A percentile compares a stretch with the other conserved stretches of the same genome.
These are phyloP conservation scores for Drosophila merina DNA, from an alignment of 2,888 invertebrate genomes.

Conservation along the genomic window DNA sequence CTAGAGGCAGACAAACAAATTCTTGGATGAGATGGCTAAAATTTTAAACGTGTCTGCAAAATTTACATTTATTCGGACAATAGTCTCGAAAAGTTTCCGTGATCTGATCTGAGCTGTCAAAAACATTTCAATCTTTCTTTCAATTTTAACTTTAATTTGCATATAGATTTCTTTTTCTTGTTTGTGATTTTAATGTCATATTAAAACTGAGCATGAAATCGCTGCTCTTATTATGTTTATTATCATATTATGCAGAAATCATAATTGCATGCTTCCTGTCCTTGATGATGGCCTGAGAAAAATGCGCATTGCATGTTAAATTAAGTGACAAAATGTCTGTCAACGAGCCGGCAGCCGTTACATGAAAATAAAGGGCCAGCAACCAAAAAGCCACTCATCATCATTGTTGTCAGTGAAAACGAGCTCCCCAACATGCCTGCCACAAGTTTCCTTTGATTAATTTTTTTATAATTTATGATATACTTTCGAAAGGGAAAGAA, in stretches of 20 bases:
- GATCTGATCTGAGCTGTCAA: conserved; percentile 11
- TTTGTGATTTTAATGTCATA: conserved; percentile 15
- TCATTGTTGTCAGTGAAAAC: conserved; percentile 27
- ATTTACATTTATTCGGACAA: conserved; percentile 33
- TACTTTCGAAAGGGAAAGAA: conserved; percentile 6
- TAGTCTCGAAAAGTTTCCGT: conserved; percentile 33
- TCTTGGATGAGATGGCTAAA: conserved; percentile 38
- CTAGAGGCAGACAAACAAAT: conserved; percentile 23
- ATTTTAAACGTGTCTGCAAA: conserved; percentile 35
- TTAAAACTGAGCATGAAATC: conserved; percentile 32
- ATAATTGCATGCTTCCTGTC: conserved; percentile 66
- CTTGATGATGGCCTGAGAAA: conserved; percentile 39
- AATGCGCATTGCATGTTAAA: conserved; percentile 64
- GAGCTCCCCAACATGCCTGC: conserved; percentile 14
- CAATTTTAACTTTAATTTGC: conserved; percentile 30
- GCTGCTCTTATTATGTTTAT: conserved; percentile 46
- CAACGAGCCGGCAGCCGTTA: conserved; percentile 56
- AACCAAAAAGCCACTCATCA: conserved; percentile 23
- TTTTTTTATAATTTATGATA: conserved; percentile 46
- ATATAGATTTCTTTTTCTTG: conserved; percentile 12
- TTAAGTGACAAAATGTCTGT: conserved; percentile 80
- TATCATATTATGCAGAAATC: conserved; percentile 65
- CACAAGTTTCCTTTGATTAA: conserved; percentile 54
- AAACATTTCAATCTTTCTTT: conserved; percentile 16
- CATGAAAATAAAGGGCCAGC: conserved; percentile 40